These are phyloP conservation scores for Phylloscopus trochilus DNA, from an alignment of 2,113 vertebrate species.

Conservation along the genomic window DNA sequence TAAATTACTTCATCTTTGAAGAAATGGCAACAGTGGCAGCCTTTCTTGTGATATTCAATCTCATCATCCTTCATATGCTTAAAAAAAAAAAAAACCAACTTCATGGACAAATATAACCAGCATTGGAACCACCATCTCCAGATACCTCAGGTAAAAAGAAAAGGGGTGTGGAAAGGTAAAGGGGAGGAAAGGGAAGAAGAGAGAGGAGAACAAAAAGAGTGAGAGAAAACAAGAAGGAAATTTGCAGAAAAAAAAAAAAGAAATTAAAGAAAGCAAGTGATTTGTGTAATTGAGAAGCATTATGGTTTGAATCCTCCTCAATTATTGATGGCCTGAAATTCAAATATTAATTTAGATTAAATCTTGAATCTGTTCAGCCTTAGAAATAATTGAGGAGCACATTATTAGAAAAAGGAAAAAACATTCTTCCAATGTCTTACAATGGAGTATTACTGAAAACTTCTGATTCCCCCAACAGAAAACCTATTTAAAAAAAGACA, in stretches of 20 bases:
- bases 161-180: neutral
- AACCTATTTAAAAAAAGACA: slow-evolving; percentile 51
- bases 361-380: neutral
- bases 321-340: neutral
- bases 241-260: neutral
- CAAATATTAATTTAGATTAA: slow-evolving; percentile 21
- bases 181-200: neutral
- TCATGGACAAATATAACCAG: neutral
- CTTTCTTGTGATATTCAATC: neutral
- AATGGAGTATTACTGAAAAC: slow-evolving; percentile 24
- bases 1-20: slow-evolving; percentile 18
- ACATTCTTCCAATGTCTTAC: slow-evolving; percentile 27
- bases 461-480: slow-evolving; percentile 59
- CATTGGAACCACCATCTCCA: neutral
- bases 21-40: slow-evolving; percentile 4
- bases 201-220: neutral
- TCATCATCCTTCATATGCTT: neutral
- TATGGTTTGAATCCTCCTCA: neutral
- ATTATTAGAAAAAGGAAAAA: neutral
- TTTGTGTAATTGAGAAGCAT: neutral
- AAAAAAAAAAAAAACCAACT: neutral
- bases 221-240: neutral
- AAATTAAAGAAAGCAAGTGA: neutral
- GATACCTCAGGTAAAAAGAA: neutral
- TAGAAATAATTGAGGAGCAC: neutral